Conservation (phyloP, 2,888 invertebrate genomes). For the Agrenia bidenticulata region DNA sequence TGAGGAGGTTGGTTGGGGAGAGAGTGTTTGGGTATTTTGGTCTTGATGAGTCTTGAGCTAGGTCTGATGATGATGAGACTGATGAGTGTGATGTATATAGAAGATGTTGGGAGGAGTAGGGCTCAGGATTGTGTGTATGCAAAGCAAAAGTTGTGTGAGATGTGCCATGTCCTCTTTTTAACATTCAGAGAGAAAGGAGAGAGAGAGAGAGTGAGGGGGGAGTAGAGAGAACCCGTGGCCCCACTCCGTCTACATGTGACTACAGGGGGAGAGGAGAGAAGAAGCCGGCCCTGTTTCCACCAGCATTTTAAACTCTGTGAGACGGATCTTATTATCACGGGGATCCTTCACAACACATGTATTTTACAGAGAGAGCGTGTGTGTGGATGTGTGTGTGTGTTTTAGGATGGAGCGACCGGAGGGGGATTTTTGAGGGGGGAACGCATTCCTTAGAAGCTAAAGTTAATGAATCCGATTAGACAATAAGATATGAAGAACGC, state of each 20-base stretch:
- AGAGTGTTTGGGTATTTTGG: constrained; percentile 2
- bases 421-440: constrained; percentile 25
- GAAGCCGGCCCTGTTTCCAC: neutral
- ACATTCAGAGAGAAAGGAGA: neutral
- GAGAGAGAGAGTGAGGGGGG: neutral
- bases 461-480: constrained; percentile 66
- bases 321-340: no score
- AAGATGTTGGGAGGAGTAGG: no score
- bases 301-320: no score
- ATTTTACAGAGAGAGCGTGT: constrained; percentile 9
- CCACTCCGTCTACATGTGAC: no score
- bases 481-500: constrained; percentile 53
- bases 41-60: constrained; percentile 17
- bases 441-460: constrained; percentile 57
- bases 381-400: constrained; percentile 12
- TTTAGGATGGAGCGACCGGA: neutral
- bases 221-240: no score
- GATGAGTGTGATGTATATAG: constrained; percentile 21
- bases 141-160: no score
- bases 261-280: no score
- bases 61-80: constrained; percentile 19
- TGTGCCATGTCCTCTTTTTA: neutral
- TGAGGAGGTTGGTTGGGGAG: neutral
- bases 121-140: no score
- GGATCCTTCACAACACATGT: no score